These are phyloP conservation scores for Eristalis pertinax DNA, from an alignment of 2,888 invertebrate genomes.

Conservation along the genomic window DNA sequence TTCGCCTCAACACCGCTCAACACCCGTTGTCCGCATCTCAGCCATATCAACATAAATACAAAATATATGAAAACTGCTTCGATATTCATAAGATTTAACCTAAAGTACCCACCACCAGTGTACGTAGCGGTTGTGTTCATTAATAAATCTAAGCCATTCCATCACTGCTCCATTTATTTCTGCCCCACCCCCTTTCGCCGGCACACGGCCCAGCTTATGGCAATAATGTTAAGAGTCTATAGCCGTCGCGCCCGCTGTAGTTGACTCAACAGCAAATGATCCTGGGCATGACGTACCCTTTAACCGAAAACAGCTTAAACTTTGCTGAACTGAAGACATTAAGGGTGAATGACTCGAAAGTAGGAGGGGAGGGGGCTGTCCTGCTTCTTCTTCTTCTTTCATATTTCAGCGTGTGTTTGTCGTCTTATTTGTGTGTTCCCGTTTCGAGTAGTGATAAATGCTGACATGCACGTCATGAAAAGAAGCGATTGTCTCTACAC, in stretches of 20 bases:
- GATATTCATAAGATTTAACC: conserved; percentile 65
- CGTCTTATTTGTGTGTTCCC: conserved; percentile 20
- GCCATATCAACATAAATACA: conserved; percentile 30
- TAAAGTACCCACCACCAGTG: conserved; percentile 44
- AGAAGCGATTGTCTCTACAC: conserved; percentile 53
- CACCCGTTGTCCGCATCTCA: background rate
- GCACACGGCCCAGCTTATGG: conserved; percentile 12
- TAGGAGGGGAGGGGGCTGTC: conserved; percentile 44
- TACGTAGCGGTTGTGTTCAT: conserved; percentile 48
- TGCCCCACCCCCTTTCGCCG: background rate
- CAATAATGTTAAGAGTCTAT: conserved; percentile 36
- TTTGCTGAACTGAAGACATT: conserved; percentile 63
- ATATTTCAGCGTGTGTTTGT: conserved; percentile 4
- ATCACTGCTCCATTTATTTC: conserved; percentile 57
- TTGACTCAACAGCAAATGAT: conserved; percentile 10
- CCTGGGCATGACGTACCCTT: conserved; percentile 37
- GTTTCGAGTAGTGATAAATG: conserved; percentile 55
- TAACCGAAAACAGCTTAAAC: conserved; percentile 57
- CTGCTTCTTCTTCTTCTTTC: conserved; percentile 49
- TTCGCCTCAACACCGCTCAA: background rate
- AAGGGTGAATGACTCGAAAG: conserved; percentile 66
- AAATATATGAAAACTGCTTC: conserved; percentile 45
- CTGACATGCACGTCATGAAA: conserved; percentile 61
- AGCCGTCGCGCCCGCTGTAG: conserved; percentile 1
- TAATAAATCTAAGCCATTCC: conserved; percentile 65